Percentiles rank a stretch among this genome's conserved stretches.
phyloP scores from a whole-genome alignment of 1,140 invertebrate species.

The Drosophila pseudoananassae region DNA sequence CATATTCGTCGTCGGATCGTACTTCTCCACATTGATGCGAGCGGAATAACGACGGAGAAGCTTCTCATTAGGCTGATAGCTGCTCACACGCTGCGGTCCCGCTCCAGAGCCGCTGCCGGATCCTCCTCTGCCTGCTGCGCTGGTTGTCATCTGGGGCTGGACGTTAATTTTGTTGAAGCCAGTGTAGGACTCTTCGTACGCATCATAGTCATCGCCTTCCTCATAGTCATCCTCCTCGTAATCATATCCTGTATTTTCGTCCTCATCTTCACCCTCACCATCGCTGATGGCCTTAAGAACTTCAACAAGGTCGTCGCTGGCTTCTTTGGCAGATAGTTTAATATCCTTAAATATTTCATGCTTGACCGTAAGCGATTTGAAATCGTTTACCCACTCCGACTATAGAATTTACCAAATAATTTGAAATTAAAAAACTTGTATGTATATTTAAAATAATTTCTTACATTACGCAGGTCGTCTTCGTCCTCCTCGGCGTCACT shows the following conservation, averaged over 20 bases:
- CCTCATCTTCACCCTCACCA: slow-evolving; percentile 49
- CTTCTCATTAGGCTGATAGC: slow-evolving; percentile 92
- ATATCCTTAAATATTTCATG: slow-evolving; percentile 59
- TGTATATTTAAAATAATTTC: neutral
- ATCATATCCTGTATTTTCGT: slow-evolving; percentile 43
- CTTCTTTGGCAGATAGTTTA: slow-evolving; percentile 49
- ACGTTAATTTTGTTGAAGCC: slow-evolving; percentile 73
- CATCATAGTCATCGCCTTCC: slow-evolving; percentile 71
- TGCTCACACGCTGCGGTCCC: slow-evolving; percentile 86
- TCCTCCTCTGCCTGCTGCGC: slow-evolving; percentile 10
- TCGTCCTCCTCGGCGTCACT: slow-evolving; percentile 80
- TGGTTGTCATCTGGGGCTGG: slow-evolving; percentile 58
- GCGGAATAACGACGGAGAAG: slow-evolving; percentile 91
- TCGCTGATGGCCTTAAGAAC: slow-evolving; percentile 29
- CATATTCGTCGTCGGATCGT: slow-evolving; percentile 87
- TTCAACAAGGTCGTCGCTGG: slow-evolving; percentile 45
- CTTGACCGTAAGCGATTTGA: slow-evolving; percentile 67
- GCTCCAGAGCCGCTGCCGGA: slow-evolving; percentile 11
- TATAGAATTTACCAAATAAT: slow-evolving; percentile 12
- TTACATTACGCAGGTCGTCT: slow-evolving; percentile 46
- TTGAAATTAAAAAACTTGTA: neutral
- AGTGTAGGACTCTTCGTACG: slow-evolving; percentile 78
- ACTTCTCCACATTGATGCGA: slow-evolving; percentile 94
- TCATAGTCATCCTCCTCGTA: slow-evolving; percentile 66
- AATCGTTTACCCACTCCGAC: slow-evolving; percentile 65